These are phyloP conservation scores for Paramormyrops kingsleyae DNA, from an alignment of 2,113 vertebrate species.

Conservation along the genomic window DNA sequence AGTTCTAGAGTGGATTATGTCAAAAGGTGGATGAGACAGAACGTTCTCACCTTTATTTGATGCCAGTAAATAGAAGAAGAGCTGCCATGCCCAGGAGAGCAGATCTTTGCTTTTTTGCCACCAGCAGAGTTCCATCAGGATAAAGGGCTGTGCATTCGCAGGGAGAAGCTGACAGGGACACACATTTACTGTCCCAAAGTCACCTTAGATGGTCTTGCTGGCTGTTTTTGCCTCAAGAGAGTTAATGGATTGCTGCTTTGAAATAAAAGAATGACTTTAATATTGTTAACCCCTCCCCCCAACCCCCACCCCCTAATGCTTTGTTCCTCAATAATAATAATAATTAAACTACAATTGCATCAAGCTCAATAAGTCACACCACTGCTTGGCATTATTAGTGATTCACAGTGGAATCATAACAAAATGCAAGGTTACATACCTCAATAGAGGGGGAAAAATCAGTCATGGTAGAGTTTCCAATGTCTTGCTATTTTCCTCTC, in stretches of 20 bases:
- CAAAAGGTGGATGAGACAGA: background rate
- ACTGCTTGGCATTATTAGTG: background rate
- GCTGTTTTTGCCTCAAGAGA: background rate
- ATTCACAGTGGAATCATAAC: background rate
- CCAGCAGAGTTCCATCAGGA: background rate
- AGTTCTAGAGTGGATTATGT: background rate
- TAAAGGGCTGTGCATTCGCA: background rate
- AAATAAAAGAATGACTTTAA: background rate
- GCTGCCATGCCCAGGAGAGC: background rate
- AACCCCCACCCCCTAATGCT: background rate
- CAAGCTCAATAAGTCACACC: background rate
- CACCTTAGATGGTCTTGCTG: background rate
- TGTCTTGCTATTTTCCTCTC: background rate
- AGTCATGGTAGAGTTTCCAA: background rate
- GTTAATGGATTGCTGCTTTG: background rate
- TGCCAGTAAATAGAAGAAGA: background rate
- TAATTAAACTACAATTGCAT: background rate
- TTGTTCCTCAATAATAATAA: background rate
- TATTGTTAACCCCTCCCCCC: no score
- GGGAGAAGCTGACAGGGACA: conserved; percentile 6
- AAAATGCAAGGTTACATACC: background rate
- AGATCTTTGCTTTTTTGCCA: background rate
- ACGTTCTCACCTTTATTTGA: background rate
- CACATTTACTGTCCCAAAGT: background rate
- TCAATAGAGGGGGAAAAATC: background rate